Evolutionary conservation across 1,140 invertebrate species (phyloP).

Genomic region (Phthorimaea operculella): DNA sequence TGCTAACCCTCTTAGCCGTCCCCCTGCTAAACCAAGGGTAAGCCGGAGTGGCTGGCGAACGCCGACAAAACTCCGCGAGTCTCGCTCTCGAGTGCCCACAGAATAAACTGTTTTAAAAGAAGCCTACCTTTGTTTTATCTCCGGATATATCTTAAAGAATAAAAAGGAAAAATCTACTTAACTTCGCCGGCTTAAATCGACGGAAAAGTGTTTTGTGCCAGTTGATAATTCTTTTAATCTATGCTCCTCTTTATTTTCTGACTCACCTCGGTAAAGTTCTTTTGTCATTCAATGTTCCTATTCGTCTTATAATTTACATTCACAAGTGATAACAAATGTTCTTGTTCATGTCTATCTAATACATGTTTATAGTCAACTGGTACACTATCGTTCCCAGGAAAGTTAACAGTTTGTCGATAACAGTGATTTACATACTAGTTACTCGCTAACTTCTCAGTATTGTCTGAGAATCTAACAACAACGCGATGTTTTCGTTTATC

Average conservation of each 20-base stretch:
- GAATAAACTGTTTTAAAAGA: constrained; percentile 5
- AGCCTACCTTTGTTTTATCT: neutral
- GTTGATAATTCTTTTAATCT: neutral
- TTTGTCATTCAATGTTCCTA: too few species aligned
- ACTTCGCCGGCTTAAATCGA: neutral
- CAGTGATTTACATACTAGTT: constrained; percentile 1
- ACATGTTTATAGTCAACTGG: too few species aligned
- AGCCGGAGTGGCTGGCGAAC: constrained; percentile 22
- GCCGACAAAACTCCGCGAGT: constrained; percentile 3
- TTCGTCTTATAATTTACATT: too few species aligned
- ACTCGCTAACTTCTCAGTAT: too few species aligned
- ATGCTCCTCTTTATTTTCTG: neutral
- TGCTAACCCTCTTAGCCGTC: constrained; percentile 47
- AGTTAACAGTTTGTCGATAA: constrained; percentile 6
- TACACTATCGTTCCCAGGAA: neutral
- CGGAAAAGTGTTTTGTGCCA: neutral
- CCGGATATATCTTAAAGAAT: neutral
- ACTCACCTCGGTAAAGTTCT: too few species aligned
- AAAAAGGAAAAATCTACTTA: neutral
- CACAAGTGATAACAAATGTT: too few species aligned
- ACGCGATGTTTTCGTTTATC: too few species aligned
- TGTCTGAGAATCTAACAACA: too few species aligned
- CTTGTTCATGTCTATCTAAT: too few species aligned
- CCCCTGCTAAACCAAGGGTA: constrained; percentile 32
- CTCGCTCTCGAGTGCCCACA: neutral